Conservation (phyloP, 1,140 invertebrate species). For the Latrodectus geometricus region DNA sequence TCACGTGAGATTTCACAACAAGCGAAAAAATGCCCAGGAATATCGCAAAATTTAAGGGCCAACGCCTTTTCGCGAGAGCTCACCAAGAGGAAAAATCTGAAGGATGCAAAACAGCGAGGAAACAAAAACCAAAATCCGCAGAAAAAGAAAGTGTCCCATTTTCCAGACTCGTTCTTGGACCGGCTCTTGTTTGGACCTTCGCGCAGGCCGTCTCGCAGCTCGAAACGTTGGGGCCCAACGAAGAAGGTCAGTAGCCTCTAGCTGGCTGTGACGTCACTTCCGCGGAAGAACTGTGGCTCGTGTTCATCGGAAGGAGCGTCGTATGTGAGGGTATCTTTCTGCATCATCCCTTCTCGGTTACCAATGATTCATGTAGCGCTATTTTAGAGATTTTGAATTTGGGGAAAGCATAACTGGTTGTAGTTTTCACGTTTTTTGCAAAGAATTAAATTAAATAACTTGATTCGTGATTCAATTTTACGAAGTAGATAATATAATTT, state of each 20-base stretch:
- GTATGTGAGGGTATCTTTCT: not conserved
- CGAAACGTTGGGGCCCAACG: not conserved
- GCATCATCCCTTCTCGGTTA: no score
- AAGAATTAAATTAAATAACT: no score
- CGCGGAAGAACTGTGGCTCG: not conserved
- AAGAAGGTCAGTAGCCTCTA: not conserved
- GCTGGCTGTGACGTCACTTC: slow-evolving; percentile 4
- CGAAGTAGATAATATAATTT: no score
- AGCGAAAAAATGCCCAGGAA: not conserved
- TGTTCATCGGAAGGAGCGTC: not conserved
- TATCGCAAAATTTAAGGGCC: not conserved
- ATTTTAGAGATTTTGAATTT: no score
- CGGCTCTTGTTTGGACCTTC: slow-evolving; percentile 8
- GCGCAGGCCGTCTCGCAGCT: not conserved
- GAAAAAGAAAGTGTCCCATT: slow-evolving; percentile 26
- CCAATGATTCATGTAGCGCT: no score
- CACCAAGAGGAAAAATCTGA: not conserved
- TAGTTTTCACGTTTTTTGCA: no score
- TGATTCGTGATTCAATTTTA: no score
- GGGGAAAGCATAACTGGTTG: no score
- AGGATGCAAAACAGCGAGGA: not conserved
- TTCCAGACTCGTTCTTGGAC: slow-evolving; percentile 20
- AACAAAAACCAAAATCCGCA: not conserved
- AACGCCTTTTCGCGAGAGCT: not conserved
- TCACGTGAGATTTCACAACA: not conserved